Evolutionary conservation across 23 tunicate species (phyloP).

Genomic region (Oikopleura albicans): DNA sequence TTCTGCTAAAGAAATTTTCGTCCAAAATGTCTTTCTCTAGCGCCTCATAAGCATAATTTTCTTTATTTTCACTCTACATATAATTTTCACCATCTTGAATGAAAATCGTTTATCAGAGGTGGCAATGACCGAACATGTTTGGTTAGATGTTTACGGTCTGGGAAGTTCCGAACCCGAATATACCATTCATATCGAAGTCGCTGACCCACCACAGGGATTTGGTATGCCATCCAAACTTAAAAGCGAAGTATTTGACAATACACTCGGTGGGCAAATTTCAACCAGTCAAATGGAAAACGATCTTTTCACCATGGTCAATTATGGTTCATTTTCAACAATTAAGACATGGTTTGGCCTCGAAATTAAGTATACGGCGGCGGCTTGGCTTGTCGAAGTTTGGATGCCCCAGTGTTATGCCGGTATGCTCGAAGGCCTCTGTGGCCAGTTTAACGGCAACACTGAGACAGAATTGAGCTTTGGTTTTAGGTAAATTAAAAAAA

Average conservation of each 20-base stretch:
- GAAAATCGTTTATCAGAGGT: too few relatives aligned
- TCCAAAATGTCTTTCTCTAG: too few relatives aligned
- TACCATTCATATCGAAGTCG: background rate
- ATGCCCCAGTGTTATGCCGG: background rate
- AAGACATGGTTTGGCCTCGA: slow-evolving; percentile 6
- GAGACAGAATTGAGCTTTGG: too few relatives aligned
- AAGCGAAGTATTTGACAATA: background rate
- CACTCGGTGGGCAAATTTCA: background rate
- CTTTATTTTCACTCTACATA: too few relatives aligned
- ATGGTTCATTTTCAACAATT: background rate
- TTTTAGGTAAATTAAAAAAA: too few relatives aligned
- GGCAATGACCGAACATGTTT: slow-evolving; percentile 7
- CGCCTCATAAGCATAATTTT: too few relatives aligned
- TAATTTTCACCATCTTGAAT: too few relatives aligned
- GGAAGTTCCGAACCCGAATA: background rate
- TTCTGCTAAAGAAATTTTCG: too few relatives aligned
- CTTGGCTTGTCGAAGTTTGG: background rate
- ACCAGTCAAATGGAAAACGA: background rate
- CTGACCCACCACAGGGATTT: slow-evolving; percentile 1
- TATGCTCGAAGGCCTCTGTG: slow-evolving; percentile 20
- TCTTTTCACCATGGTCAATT: background rate
- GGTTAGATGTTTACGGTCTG: background rate
- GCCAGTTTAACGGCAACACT: slow-evolving; percentile 17
- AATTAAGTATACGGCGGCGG: background rate
- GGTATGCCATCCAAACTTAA: background rate